These are phyloP conservation scores for Pediacus dermestoides DNA, from an alignment of 2,888 invertebrate species.

Conservation along the genomic window DNA sequence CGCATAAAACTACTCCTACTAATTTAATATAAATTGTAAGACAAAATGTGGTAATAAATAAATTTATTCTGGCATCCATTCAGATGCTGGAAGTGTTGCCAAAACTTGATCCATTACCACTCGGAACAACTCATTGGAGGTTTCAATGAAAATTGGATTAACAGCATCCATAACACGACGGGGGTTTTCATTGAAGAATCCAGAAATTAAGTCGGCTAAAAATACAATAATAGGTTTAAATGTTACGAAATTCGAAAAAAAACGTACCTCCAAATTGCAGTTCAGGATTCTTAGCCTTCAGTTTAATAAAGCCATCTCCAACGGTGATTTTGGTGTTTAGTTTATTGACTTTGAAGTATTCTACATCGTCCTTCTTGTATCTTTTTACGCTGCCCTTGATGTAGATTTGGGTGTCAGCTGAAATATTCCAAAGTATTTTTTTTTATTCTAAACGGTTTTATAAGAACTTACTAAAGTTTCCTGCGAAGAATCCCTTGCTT, in stretches of 20 bases:
- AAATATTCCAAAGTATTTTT: conserved; percentile 13
- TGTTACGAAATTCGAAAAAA: not conserved
- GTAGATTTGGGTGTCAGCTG: conserved; percentile 55
- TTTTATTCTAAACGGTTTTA: not conserved
- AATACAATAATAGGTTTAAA: conserved; percentile 18
- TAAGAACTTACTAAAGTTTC: conserved; percentile 55
- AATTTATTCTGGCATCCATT: conserved; percentile 54
- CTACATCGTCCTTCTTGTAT: conserved; percentile 57
- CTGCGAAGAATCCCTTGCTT: conserved; percentile 54
- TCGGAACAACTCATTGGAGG: conserved; percentile 58
- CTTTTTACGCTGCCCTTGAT: conserved; percentile 59
- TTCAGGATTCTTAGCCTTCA: conserved; percentile 55
- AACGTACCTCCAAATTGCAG: conserved; percentile 56
- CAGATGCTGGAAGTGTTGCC: conserved; percentile 57
- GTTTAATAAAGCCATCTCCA: conserved; percentile 58
- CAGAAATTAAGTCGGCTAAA: conserved; percentile 63
- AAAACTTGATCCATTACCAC: conserved; percentile 60
- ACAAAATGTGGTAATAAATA: no score
- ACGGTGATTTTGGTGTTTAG: conserved; percentile 59
- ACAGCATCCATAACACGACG: conserved; percentile 64
- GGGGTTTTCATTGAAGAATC: conserved; percentile 69
- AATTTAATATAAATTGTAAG: no score
- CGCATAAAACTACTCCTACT: no score
- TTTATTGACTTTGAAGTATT: conserved; percentile 61
- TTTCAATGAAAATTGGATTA: conserved; percentile 67